A percentile compares a stretch with the other conserved stretches of the same genome.
These are phyloP conservation scores for Hyla sarda DNA, from an alignment of 2,113 vertebrate species.

Conservation along the genomic window DNA sequence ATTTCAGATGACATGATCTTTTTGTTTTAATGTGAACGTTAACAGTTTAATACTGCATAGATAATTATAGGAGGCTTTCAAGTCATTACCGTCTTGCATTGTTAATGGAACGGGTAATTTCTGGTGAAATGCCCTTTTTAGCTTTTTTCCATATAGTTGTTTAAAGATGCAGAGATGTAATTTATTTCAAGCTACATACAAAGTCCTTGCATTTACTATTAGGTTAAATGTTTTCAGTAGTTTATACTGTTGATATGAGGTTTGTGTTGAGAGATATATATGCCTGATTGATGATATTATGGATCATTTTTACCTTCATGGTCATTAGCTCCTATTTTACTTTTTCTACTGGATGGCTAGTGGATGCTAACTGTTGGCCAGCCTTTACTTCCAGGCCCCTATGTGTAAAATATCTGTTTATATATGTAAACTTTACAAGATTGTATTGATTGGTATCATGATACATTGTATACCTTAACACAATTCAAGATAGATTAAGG, in stretches of 20 bases:
- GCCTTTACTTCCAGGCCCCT: too few relatives aligned
- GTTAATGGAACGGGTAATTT: not conserved
- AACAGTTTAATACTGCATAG: not conserved
- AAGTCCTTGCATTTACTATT: not conserved
- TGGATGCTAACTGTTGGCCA: too few relatives aligned
- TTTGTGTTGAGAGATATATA: not conserved
- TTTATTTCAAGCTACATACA: not conserved
- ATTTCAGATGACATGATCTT: conserved; percentile 15
- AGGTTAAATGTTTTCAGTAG: not conserved
- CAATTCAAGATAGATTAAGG: too few relatives aligned
- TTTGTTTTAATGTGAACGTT: conserved; percentile 24
- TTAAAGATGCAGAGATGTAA: not conserved
- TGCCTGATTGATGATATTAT: too few relatives aligned
- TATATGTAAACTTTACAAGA: too few relatives aligned
- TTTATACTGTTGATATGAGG: not conserved
- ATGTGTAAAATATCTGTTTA: too few relatives aligned
- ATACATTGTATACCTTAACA: too few relatives aligned
- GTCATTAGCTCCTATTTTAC: too few relatives aligned
- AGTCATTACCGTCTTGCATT: not conserved
- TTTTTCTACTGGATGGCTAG: too few relatives aligned
- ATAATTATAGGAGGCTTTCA: not conserved
- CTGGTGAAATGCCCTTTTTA: not conserved
- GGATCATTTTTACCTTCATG: too few relatives aligned
- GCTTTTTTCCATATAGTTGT: too few relatives aligned
- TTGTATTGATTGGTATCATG: too few relatives aligned